Evolutionary conservation across 2,113 vertebrate genomes (phyloP).

Genomic region (Epinephelus lanceolatus): DNA sequence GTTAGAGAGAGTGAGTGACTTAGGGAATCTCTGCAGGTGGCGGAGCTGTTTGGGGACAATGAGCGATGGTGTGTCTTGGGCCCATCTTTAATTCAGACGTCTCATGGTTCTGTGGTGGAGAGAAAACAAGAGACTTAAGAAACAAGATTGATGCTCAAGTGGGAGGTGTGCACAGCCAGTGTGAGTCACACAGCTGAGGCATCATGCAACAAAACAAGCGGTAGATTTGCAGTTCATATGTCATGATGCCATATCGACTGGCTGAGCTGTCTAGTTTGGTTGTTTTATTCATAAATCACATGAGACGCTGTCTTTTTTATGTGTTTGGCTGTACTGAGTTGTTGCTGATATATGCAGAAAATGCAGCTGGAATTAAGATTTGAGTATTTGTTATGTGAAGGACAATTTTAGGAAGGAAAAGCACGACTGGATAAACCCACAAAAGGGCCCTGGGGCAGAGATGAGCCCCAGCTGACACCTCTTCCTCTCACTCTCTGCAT

Average conservation of each 20-base stretch:
- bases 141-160: slow-evolving; percentile 69
- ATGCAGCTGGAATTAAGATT: slow-evolving; percentile 13
- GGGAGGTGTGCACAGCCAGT: slow-evolving; percentile 51
- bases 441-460: neutral
- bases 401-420: slow-evolving; percentile 1
- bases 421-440: neutral
- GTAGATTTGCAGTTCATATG: slow-evolving; percentile 59
- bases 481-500: neutral
- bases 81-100: slow-evolving; percentile 76
- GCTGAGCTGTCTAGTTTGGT: slow-evolving; percentile 48
- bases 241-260: slow-evolving; percentile 57
- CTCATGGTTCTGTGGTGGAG: slow-evolving; percentile 51
- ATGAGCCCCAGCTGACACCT: neutral
- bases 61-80: slow-evolving; percentile 68
- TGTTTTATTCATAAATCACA: slow-evolving; percentile 67
- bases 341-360: slow-evolving; percentile 26
- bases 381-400: neutral
- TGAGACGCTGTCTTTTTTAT: slow-evolving; percentile 8
- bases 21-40: slow-evolving; percentile 63
- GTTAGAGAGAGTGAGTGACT: slow-evolving; percentile 35
- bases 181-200: slow-evolving; percentile 59
- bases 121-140: slow-evolving; percentile 60
- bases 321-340: slow-evolving; percentile 28
- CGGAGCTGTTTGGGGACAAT: slow-evolving; percentile 52
- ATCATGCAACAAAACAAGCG: slow-evolving; percentile 48